Base-by-base conservation (phyloP, 2,113 vertebrate genomes). In the Nettapus auritus region DNA sequence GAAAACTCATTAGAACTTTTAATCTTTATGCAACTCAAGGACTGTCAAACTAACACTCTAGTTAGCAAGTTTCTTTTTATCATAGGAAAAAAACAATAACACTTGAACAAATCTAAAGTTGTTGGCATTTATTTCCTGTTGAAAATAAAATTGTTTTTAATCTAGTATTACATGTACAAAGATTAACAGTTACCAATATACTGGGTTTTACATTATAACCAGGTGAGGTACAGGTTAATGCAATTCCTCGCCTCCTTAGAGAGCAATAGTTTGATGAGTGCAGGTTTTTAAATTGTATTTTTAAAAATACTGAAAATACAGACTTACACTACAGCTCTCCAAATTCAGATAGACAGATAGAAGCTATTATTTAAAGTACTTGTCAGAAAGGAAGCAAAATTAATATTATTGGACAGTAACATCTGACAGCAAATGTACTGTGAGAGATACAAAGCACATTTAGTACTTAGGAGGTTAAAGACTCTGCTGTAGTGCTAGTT, bases 391-490 rank as follows among this genome's bases (percentile, higher is more conserved):
- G 42, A 93, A 90, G 42, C 20, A 67, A 85, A 94, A 88, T 88
- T 87, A 91, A 69, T 67, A 71, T 78, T 85, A 73, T 86, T 94
- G 88, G 91, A 86, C 53, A 93, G 34, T 55, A 94, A 84, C 50
- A 90, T 83, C 92, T 81, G 50, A 85, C 85, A 89, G 75, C 53
- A 97, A 96, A 89, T 86, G 59, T 79, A 93, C 40, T 88, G 73
- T 78, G 66, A 93, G 77, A 84, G 64, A 86, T 88, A 62, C 89
- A 94, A 94, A 97, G 93, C 92, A 95, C 88, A 94, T 96, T 97
- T 96, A 97, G 87, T 93, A 90, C 75, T 96, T 94, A 95, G 74
- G 92, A 97, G 95, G 94, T 97, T 97, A 96, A 98, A 97, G 82
- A 93, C 69, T 74, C 88, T 86, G 89, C 85, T 91, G 92, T 84